phyloP scores from a whole-genome alignment of 2,888 invertebrate species.

The Ormyrus labotus region DNA sequence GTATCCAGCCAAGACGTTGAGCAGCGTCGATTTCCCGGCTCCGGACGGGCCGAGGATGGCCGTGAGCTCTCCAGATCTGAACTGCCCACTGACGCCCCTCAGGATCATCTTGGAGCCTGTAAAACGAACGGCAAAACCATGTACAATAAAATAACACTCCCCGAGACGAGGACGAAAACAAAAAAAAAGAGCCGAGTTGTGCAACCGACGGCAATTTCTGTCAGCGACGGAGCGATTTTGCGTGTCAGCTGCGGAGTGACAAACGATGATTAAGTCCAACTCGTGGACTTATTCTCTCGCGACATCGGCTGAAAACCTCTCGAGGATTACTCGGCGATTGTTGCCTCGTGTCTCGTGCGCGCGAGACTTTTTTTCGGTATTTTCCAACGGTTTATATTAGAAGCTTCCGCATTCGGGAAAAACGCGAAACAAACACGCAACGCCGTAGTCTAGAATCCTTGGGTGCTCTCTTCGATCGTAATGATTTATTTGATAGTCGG shows the following conservation, averaged over 20 bases:
- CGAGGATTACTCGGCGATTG: too few relatives aligned
- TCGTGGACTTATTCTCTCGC: too few relatives aligned
- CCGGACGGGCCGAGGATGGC: conserved; percentile 96
- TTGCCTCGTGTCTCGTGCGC: too few relatives aligned
- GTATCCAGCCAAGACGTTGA: conserved; percentile 94
- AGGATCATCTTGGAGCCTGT: conserved; percentile 88
- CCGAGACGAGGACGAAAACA: too few relatives aligned
- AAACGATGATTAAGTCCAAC: too few relatives aligned
- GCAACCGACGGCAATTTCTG: too few relatives aligned
- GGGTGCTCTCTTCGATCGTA: not conserved
- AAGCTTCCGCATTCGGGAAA: not conserved
- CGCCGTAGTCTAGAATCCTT: not conserved
- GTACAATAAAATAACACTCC: too few relatives aligned
- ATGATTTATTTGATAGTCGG: not conserved
- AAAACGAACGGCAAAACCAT: not conserved
- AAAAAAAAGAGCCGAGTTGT: too few relatives aligned
- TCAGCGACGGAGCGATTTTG: too few relatives aligned
- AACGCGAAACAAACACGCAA: not conserved
- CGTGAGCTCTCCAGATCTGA: conserved; percentile 90
- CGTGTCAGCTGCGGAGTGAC: too few relatives aligned
- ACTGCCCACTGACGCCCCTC: conserved; percentile 88
- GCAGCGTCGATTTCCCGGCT: conserved; percentile 92
- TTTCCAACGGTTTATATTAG: not conserved
- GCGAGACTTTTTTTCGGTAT: too few relatives aligned
- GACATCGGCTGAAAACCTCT: too few relatives aligned